Evolutionary conservation across 2,888 invertebrate species (phyloP).

Genomic region (Lasioglossum morio): DNA sequence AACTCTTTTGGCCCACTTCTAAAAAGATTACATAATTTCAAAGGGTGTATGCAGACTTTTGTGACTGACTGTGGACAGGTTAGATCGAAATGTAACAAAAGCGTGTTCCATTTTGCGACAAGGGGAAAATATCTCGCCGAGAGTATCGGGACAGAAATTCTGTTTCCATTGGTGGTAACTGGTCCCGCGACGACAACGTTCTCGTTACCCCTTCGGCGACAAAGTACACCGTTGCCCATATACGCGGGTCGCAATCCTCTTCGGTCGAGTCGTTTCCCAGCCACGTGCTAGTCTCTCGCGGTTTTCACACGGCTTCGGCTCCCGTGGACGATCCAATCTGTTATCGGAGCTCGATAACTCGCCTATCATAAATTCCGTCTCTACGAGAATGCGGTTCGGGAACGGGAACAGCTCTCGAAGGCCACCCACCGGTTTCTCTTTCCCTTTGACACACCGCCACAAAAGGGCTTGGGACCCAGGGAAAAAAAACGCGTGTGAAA

Average conservation of each 20-base stretch:
- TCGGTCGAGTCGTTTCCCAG: slow-evolving; percentile 26
- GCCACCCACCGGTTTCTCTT: slow-evolving; percentile 33
- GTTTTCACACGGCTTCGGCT: slow-evolving; percentile 57
- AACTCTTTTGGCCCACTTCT: too few relatives aligned
- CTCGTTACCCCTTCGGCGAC: not conserved
- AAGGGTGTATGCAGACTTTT: not conserved
- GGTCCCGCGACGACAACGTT: not conserved
- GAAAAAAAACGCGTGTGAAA: slow-evolving; percentile 25
- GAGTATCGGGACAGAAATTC: not conserved
- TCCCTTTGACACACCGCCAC: slow-evolving; percentile 12
- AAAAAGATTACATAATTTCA: not conserved
- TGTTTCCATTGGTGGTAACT: not conserved
- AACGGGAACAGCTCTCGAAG: slow-evolving; percentile 60
- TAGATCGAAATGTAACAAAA: not conserved
- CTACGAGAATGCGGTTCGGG: slow-evolving; percentile 33
- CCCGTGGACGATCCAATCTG: slow-evolving; percentile 33
- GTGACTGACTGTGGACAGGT: not conserved
- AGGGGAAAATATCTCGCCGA: not conserved
- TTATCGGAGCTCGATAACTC: slow-evolving; percentile 64
- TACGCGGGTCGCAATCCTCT: not conserved
- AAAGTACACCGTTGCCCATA: not conserved
- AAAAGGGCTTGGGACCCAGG: slow-evolving; percentile 2
- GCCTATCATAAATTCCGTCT: slow-evolving; percentile 70
- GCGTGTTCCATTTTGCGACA: not conserved
- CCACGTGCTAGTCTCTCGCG: slow-evolving; percentile 37